Percentiles rank a stretch among this genome's conserved stretches.
phyloP scores from a whole-genome alignment of 1,140 invertebrate species.

The Bathynomus jamesi region DNA sequence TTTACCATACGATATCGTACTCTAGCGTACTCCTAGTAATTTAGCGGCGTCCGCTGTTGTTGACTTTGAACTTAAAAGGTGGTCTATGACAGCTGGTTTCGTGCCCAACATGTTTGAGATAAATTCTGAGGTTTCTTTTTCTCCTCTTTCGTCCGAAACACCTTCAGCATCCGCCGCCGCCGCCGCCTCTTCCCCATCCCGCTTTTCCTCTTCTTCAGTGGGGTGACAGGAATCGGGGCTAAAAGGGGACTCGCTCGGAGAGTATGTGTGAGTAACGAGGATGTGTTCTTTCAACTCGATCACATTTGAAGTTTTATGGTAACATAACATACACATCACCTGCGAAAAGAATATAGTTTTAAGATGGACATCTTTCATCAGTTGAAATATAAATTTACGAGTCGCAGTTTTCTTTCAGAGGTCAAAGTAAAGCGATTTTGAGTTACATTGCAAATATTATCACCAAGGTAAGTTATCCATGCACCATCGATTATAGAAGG shows the following conservation, averaged over 20 bases:
- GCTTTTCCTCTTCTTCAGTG: conserved; percentile 12
- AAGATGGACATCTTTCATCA: not conserved
- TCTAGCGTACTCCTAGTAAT: conserved; percentile 59
- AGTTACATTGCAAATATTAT: too few species aligned
- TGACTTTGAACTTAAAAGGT: conserved; percentile 59
- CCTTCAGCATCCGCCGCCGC: conserved; percentile 38
- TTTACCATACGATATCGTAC: too few species aligned
- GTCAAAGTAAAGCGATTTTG: too few species aligned
- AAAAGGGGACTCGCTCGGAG: not conserved
- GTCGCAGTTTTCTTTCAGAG: too few species aligned
- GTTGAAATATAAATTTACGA: too few species aligned
- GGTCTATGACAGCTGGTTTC: conserved; percentile 76
- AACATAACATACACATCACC: conserved; percentile 84
- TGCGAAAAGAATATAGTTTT: conserved; percentile 42
- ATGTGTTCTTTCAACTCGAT: conserved; percentile 87
- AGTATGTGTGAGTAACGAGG: conserved; percentile 53
- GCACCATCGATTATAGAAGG: too few species aligned
- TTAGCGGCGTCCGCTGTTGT: conserved; percentile 80
- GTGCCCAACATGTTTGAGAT: conserved; percentile 81
- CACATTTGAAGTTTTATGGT: conserved; percentile 85
- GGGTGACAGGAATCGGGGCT: conserved; percentile 4
- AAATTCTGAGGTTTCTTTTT: conserved; percentile 52
- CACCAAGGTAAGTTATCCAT: too few species aligned
- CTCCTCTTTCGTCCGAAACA: not conserved
- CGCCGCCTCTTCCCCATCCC: conserved; percentile 34